Percentiles rank a stretch among this genome's conserved stretches.
These are phyloP conservation scores for Yoshiicerus persimilis DNA, from an alignment of 1,140 invertebrate genomes.

Conservation along the genomic window DNA sequence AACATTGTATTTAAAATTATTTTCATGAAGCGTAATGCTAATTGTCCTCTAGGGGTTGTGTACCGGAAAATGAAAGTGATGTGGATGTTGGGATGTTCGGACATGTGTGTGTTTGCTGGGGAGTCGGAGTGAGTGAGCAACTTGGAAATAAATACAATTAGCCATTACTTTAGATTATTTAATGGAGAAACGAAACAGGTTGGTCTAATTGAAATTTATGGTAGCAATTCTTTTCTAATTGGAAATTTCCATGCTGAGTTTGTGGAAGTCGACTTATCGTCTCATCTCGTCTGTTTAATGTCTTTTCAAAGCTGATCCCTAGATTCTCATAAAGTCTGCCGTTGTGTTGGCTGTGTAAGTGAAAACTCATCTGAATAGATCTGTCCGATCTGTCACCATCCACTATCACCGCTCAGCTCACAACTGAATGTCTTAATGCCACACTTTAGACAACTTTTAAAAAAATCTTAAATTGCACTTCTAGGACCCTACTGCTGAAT, in stretches of 20 bases:
- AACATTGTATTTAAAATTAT: too few relatives aligned
- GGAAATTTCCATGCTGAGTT: background rate
- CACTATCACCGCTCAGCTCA: too few relatives aligned
- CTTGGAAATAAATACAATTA: background rate
- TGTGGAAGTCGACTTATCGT: background rate
- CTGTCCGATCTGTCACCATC: background rate
- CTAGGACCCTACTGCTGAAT: too few relatives aligned
- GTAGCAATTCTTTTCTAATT: conserved; percentile 9
- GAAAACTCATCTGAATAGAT: background rate
- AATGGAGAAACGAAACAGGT: background rate
- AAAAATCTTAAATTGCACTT: background rate
- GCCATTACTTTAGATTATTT: background rate
- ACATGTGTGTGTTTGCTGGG: too few relatives aligned
- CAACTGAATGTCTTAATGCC: background rate
- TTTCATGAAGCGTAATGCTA: background rate
- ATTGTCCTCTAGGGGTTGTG: background rate
- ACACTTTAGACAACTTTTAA: background rate
- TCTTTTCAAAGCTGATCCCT: background rate
- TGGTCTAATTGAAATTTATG: conserved; percentile 15
- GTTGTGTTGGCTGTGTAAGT: background rate
- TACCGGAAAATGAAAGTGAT: background rate
- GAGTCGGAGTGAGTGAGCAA: background rate
- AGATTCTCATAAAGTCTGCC: background rate
- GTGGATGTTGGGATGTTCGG: too few relatives aligned
- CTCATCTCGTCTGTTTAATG: conserved; percentile 10